Percentiles rank a stretch among this genome's conserved stretches.
Evolutionary conservation across 1,140 invertebrate species (phyloP).

Genomic region (Drosophila hydei): DNA sequence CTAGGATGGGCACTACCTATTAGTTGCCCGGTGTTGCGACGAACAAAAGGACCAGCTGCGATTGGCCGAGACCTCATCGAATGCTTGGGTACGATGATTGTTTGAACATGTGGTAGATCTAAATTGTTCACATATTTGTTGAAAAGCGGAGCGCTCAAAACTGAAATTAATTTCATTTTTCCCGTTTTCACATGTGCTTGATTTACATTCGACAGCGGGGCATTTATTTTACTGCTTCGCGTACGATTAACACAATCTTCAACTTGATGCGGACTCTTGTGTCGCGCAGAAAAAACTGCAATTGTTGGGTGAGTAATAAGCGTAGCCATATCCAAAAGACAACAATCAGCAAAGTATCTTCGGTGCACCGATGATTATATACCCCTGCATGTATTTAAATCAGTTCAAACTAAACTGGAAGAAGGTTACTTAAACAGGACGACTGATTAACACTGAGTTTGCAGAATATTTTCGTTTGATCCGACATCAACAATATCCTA

Average conservation of each 20-base stretch:
- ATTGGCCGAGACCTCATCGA: background rate
- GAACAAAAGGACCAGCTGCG: conserved; percentile 17
- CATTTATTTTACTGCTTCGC: conserved; percentile 3
- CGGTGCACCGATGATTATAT: conserved; percentile 4
- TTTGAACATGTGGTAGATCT: conserved; percentile 14
- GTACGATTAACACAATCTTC: conserved; percentile 40
- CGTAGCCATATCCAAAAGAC: conserved; percentile 3
- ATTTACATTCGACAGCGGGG: conserved; percentile 1
- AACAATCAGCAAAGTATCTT: conserved; percentile 3
- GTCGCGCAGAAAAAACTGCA: conserved; percentile 39
- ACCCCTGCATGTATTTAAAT: conserved; percentile 7
- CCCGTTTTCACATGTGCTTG: conserved; percentile 31
- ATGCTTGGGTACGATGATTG: conserved; percentile 6
- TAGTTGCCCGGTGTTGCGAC: conserved; percentile 10
- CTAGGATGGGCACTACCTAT: conserved; percentile 28
- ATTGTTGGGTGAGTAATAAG: conserved; percentile 23
- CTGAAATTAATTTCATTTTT: conserved; percentile 29
- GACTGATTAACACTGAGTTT: too few relatives aligned
- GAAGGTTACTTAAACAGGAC: too few relatives aligned
- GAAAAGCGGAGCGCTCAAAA: conserved; percentile 11
- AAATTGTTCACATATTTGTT: conserved; percentile 15
- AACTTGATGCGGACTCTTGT: conserved; percentile 42
- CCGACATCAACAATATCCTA: too few relatives aligned
- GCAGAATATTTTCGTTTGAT: too few relatives aligned
- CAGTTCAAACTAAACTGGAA: too few relatives aligned